Evolutionary conservation across 2,113 vertebrate species (phyloP), one percentile per base, ranked within the genome.

Genomic region (Ctenomys sociabilis): DNA sequence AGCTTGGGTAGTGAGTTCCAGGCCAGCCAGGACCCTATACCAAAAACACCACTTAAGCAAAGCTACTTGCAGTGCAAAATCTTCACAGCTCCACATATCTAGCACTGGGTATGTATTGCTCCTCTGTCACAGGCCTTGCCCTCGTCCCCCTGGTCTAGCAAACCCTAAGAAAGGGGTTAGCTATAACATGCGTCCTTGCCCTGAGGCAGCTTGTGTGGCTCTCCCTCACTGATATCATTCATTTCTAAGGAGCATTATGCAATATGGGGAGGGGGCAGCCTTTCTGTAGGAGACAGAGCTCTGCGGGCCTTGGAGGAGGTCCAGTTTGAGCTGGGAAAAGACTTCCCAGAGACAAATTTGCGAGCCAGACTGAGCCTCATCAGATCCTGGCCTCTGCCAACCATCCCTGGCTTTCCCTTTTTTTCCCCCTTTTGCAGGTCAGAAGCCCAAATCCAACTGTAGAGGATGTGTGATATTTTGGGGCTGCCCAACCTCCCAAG

Each of bases 101-200:
- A 57, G 85, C 52, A 64, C 52, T 40, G 59, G 12, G 63, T 24
- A 2, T 0, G 49, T 40, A 14, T 49, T 77, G 5, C 63, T 73
- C 73, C 89, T 77, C 83, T 21, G 66, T 63, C 86, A 93, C 63
- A 93, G 91, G 40, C 43, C 40, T 26, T n/a, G 66, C 57, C 93
- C 86, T 96, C 80, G 87, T 91, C 40, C 68, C 7, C 24, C 26
- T 63, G 73, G 45, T 80, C 91, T 49, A 11, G 24, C 59, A 77
- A 88, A 92, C 32, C 28, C 88, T 95, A 85, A 61, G 52, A 57
- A 94, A 63, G 88, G 64, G 84, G 91, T 85, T 78, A 66, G 93
- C 90, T 85, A 77, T 52, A 28, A 91, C 93, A 94, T 93, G 72
- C 96, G 96, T 95, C 63, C 87, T 35, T 68, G n/a, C 83, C 32